Percentiles rank a stretch among this genome's conserved stretches.
phyloP scores from a whole-genome alignment of 2,113 vertebrate species.

The Halcyon malimbica region DNA sequence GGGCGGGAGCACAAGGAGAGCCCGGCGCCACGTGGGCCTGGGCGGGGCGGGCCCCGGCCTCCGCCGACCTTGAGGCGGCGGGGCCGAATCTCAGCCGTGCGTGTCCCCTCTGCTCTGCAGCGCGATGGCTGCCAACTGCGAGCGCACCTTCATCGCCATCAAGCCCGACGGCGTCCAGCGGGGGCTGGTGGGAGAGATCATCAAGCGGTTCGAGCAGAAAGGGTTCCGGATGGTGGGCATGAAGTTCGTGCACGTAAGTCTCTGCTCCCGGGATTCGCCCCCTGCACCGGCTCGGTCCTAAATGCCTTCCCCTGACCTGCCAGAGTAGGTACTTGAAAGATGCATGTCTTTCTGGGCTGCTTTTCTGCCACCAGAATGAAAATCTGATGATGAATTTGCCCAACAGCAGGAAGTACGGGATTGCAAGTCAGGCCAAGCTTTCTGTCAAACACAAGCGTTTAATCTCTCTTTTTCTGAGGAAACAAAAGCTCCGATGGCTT shows the following conservation, averaged over 20 bases:
- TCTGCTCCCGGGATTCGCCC: accelerated
- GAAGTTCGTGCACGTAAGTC: slow-evolving; percentile 80
- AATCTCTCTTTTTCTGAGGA: accelerated
- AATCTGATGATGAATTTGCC: accelerated
- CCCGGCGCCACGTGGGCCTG: background rate
- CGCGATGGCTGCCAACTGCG: slow-evolving; percentile 44
- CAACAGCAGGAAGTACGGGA: accelerated
- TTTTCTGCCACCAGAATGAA: accelerated
- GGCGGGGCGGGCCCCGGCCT: background rate
- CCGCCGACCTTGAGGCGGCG: slow-evolving; percentile 10
- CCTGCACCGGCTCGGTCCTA: accelerated
- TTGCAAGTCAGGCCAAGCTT: accelerated
- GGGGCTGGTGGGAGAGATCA: slow-evolving; percentile 82
- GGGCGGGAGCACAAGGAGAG: background rate
- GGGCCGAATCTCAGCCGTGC: background rate
- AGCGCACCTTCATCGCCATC: slow-evolving; percentile 88
- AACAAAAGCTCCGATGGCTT: accelerated
- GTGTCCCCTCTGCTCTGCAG: background rate
- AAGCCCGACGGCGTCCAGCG: slow-evolving; percentile 91
- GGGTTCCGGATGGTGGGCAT: slow-evolving; percentile 85
- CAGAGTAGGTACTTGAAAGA: accelerated
- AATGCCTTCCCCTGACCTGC: accelerated
- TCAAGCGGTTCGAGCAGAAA: slow-evolving; percentile 84
- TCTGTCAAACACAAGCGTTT: accelerated
- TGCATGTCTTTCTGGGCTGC: accelerated